Evolutionary conservation across 2,888 invertebrate species (phyloP), one percentile per base, ranked within the genome.

Genomic region (Bimastos eiseni): DNA sequence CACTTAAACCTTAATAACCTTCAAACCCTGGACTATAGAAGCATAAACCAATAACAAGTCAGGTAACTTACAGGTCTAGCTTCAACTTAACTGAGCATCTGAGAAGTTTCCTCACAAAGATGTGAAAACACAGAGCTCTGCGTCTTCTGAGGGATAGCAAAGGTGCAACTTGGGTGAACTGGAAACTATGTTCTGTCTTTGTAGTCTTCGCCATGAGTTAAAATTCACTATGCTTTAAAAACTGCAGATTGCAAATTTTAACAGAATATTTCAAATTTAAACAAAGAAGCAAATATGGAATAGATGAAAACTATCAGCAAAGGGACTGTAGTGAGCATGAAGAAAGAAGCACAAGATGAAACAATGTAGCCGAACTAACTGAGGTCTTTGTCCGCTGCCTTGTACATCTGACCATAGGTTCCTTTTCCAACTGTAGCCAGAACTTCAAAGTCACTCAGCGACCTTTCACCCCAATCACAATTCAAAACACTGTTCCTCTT

Each of bases 341-440:
- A 70, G 13, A 70, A 70, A 70, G n/a, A 70, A 30, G 70, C 70
- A n/a, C 30, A n/a, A 17, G 70, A 49, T 49, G 1, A 6, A 49
- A 49, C 8, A 49, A 49, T 24, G 49, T 4, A 49, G 24, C 17
- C n/a, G n/a, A 49, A 84, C 36, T 86, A 21, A 86, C 86, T 37
- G 24, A 36, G 8, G 86, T 37, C 37, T 34, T 37, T 86, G 86
- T 86, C 86, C 8, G 24, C 24, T 36, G 86, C 86, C 37, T 86
- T 86, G 86, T 86, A 86, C 86, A 86, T 86, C 86, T 86, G 86
- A 8, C 86, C 86, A 86, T 86, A 86, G 36, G 86, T 36, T 86
- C 86, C 86, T 86, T 86, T 86, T 21, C 86, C 86, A 86, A 86
- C 37, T 33, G 86, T 36, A 34, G 86, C 33, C 5, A 86, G 36